Base-by-base conservation (phyloP, 2,888 invertebrate species). In the Leistus spinibarbis region DNA sequence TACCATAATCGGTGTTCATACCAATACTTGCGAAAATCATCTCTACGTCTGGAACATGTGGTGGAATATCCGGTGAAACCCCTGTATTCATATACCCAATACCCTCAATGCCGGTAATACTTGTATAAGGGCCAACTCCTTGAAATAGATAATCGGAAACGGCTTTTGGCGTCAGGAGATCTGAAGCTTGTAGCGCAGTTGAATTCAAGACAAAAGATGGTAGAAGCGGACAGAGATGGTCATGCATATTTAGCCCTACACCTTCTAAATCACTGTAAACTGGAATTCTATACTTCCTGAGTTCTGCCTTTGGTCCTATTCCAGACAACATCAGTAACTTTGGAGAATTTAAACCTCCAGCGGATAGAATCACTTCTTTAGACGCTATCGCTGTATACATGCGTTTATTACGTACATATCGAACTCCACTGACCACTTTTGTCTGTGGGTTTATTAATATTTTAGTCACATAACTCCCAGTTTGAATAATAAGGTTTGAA, bases 261-360 rank as follows among this genome's bases (percentile, higher is more conserved):
- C 69, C 69, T 5, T 87, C 88, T 27, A 90, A 85, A 82, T 91
- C 88, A 80, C 87, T 86, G 0, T 90, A 79, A 0, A 89, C 86
- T 1, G 88, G 84, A 56, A 91, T 90, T 60, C 87, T 87, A 76
- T 89, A 81, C 1, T 88, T 84, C 76, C 87, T 85, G 66, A 93
- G 85, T 80, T 92, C 90, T 27, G 87, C 84, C 76, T 83, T 87
- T 0, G 92, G 92, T 0, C 93, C 93, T 5, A 95, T 88, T 2
- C 95, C 95, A 2, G 94, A 94, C 16, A 95, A 83, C 92, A 95
- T 91, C 17, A 96, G 85, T 3, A 95, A 82, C 82, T 95, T 93
- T 0, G 95, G 93, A 4, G 93, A 89, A 84, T 93, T 92, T 27
- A 95, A 89, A 2, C 93, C 90, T 3, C 94, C 95, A 0, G 92